A percentile compares a stretch with the other conserved stretches of the same genome.
Evolutionary conservation across 2,113 vertebrate genomes (phyloP).

Genomic region (Phrynocephalus versicolor): DNA sequence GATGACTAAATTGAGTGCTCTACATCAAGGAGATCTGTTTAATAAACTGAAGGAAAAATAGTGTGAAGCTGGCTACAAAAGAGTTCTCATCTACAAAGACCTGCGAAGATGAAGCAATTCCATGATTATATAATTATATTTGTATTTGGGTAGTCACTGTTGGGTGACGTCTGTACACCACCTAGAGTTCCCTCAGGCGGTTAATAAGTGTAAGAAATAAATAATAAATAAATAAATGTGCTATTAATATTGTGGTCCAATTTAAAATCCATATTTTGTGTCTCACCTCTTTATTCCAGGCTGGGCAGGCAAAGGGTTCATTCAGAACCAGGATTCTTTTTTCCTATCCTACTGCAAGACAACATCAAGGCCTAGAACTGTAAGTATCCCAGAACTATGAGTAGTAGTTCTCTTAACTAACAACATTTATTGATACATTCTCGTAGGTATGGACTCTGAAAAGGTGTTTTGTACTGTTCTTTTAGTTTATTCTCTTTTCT

Average conservation of each 20-base stretch:
- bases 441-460: neutral
- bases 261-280: no score
- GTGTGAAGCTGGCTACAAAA: conserved; percentile 36
- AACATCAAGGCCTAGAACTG: neutral
- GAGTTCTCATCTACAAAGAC: conserved; percentile 10
- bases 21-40: conserved; percentile 23
- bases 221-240: no score
- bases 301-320: neutral
- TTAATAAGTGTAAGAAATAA: no score
- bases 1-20: neutral
- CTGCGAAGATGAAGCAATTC: conserved; percentile 34
- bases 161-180: no score
- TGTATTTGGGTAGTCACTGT: no score
- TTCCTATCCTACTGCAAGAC: neutral
- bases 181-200: no score
- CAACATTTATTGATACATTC: neutral
- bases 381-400: neutral
- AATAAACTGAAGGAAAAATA: conserved; percentile 40
- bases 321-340: neutral
- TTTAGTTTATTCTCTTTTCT: neutral
- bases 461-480: neutral
- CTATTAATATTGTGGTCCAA: no score
- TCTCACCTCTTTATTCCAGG: no score
- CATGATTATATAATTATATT: neutral
- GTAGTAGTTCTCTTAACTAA: neutral